Percentiles rank a stretch among this genome's conserved stretches.
These are phyloP conservation scores for Cassiopea xamachana DNA, from an alignment of 30 jellyfish, hydroid and myxozoan genomes.

Conservation along the genomic window DNA sequence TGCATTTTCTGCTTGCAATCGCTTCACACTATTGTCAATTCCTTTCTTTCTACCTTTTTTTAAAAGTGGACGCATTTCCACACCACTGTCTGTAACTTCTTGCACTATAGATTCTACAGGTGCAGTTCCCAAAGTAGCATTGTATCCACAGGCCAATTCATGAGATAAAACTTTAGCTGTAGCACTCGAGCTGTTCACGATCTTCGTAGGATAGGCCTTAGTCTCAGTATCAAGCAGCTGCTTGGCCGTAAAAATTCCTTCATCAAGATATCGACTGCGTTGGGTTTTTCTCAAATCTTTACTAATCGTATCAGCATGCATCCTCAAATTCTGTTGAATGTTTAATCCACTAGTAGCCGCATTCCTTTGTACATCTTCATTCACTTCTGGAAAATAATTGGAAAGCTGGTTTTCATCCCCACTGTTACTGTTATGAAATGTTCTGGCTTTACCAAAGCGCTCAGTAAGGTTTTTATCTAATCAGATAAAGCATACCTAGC, in stretches of 20 bases:
- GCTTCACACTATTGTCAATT: neutral
- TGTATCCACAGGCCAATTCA: neutral
- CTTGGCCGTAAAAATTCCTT: slow-evolving; percentile 38
- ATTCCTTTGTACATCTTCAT: slow-evolving; percentile 6
- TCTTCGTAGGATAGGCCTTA: neutral
- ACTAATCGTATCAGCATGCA: slow-evolving; percentile 49
- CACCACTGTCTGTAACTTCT: neutral
- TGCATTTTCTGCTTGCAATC: neutral
- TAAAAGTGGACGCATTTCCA: neutral
- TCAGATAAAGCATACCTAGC: neutral
- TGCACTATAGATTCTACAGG: neutral
- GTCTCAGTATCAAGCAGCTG: slow-evolving; percentile 45
- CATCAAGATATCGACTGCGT: slow-evolving; percentile 15
- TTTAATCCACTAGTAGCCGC: slow-evolving; percentile 28
- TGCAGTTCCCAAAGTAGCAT: neutral
- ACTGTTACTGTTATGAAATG: neutral
- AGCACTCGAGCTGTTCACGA: neutral
- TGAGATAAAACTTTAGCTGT: neutral
- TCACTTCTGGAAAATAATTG: neutral
- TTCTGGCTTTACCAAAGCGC: neutral
- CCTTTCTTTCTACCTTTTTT: neutral
- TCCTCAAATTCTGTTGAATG: neutral
- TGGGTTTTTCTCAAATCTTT: neutral
- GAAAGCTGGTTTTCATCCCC: neutral
- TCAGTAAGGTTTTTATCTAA: neutral